Evolutionary conservation across 1,140 invertebrate species (phyloP), one percentile per base, ranked within the genome.

Genomic region (Bombus waltoni): DNA sequence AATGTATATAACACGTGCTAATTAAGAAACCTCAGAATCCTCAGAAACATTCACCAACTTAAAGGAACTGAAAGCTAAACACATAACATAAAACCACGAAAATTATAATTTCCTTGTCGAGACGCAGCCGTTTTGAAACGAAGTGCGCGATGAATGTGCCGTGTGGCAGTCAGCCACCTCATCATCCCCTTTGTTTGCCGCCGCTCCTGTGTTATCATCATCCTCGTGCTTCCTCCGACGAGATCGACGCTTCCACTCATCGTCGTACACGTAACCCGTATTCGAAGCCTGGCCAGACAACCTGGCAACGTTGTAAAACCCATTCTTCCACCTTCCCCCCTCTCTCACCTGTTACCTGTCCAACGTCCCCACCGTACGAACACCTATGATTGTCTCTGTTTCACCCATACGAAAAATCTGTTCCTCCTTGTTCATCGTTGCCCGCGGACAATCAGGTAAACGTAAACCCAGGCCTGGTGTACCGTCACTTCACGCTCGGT

Each of bases 291-390:
- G 59, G 44, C 53, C 44, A 47, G 88, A 88, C 92, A 93, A 94
- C 93, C 93, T 94, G 94, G 94, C 94, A 95, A 95, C 94, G 92
- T 91, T 92, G 93, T 92, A 88, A 62, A 32, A 83, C 79, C 87
- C 80, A 82, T 81, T 83, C 83, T 81, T 83, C 78, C 44, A 85
- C 70, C 83, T 88, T 85, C 85, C 85, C 87, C 83, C 81, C 88
- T 88, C 59, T 91, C 89, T 90, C 87, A 90, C 86, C 89, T 90
- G 88, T 91, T 88, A 90, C 89, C 72, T 80, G 75, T 73, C 57
- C 81, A 22, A 47, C 44, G 25, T 38, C 73, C 78, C 72, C 59
- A 32, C 74, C 81, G 5, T 35, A 35, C 25, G 44, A 44, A n/a
- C 71, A 83, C 71, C 82, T 83, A 57, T 57, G 81, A 11, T 71